Percentiles rank a stretch among this genome's conserved stretches.
These are phyloP conservation scores for Delphinapterus leucas DNA, from an alignment of 2,113 vertebrate genomes.

Conservation along the genomic window DNA sequence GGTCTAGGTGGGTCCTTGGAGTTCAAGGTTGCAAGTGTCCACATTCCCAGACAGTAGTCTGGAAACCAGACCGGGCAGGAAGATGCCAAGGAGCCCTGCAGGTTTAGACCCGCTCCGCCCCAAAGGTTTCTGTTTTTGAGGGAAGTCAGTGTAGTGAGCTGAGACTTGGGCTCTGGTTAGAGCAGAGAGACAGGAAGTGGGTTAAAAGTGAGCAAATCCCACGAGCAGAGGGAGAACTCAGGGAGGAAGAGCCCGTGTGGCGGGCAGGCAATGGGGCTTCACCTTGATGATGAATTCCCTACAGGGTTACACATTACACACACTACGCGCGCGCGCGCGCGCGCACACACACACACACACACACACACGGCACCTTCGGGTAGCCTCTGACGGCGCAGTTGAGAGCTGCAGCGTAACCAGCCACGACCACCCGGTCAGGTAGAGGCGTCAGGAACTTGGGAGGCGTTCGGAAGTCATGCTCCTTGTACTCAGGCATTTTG, in stretches of 20 bases:
- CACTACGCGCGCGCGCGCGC: accelerated
- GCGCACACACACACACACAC: accelerated
- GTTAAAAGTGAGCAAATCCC: background rate
- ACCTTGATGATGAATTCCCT: too few species aligned
- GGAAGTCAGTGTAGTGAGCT: background rate
- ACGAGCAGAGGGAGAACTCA: background rate
- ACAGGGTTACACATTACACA: accelerated
- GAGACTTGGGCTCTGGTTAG: background rate
- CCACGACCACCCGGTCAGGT: slow-evolving; percentile 86
- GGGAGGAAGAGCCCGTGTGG: background rate
- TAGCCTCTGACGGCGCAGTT: slow-evolving; percentile 90
- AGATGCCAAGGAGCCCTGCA: accelerated
- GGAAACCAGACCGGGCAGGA: background rate
- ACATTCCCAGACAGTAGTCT: background rate
- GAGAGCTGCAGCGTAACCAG: slow-evolving; percentile 89
- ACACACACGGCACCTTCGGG: slow-evolving; percentile 84
- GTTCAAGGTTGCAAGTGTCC: background rate
- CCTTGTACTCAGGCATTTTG: slow-evolving; percentile 80
- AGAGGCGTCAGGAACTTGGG: slow-evolving; percentile 91
- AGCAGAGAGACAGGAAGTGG: background rate
- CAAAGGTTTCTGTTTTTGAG: background rate
- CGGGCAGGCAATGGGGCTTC: background rate
- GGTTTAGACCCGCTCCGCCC: accelerated
- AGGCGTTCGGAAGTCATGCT: slow-evolving; percentile 83
- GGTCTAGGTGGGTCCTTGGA: background rate